A percentile compares a stretch with the other conserved stretches of the same genome.
Evolutionary conservation across 2,888 invertebrate species (phyloP).

Genomic region (Napeogenes inachia): DNA sequence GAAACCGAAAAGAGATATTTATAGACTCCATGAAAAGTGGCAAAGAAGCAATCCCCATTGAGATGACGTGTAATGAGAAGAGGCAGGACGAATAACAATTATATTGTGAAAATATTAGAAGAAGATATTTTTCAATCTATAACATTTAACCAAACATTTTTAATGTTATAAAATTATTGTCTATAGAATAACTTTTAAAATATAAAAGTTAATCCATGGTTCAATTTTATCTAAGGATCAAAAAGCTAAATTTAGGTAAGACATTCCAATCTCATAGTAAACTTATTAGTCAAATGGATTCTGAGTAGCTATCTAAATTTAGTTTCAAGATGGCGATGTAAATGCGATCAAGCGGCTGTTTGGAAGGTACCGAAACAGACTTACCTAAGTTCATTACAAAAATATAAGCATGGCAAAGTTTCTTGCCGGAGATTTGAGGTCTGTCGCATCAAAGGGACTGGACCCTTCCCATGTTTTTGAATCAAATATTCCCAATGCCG

Average conservation of each 20-base stretch:
- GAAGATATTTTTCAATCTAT: no score
- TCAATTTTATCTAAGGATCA: no score
- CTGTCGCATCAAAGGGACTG: constrained; percentile 39
- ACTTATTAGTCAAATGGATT: background rate
- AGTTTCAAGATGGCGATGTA: constrained; percentile 29
- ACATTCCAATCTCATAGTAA: background rate
- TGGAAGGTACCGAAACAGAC: constrained; percentile 31
- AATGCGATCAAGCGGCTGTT: constrained; percentile 31
- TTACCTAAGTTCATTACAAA: constrained; percentile 44
- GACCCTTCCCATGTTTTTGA: constrained; percentile 31
- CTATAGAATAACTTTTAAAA: no score
- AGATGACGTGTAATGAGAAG: no score
- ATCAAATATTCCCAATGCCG: constrained; percentile 22
- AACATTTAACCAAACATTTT: no score
- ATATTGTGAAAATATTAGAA: no score
- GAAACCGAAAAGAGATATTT: no score
- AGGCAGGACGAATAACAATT: no score
- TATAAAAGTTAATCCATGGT: no score
- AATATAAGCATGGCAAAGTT: constrained; percentile 42
- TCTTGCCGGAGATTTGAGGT: constrained; percentile 41
- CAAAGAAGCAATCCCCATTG: no score
- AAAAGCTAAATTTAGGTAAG: background rate
- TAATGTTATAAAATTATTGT: no score
- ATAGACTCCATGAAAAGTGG: no score
- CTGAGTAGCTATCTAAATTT: constrained; percentile 2